Base-by-base conservation (phyloP, 1,140 invertebrate genomes). In the Phenacoccus solenopsis region DNA sequence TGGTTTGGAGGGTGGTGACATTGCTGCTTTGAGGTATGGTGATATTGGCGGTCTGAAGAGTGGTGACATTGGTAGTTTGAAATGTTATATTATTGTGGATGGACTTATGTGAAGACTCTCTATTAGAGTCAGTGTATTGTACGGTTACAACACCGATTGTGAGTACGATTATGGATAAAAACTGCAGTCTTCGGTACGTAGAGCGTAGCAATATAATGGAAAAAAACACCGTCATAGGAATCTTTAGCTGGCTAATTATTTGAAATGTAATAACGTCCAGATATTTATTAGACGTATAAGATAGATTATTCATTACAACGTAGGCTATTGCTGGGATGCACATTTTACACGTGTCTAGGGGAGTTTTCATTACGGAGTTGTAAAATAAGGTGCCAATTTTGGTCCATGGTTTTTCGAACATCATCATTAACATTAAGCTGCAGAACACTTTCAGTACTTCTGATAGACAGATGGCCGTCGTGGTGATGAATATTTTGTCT, bases 241-340 rank as follows among this genome's bases (percentile, higher is more conserved):
- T 64, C 16, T 64, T 64, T 3, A 64, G 10, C 20, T 64, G 59
- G 59, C 25, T 20, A 9, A 64, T 27, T 64, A 64, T 24, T 16
- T 64, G 59, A 16, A 64, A 64, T 24, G 59, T 64, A 16, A 64
- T 64, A 4, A 64, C 59, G 25, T 64, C 59, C 59, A 64, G 22
- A 3, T 64, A 4, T 24, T 9, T 3, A 27, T 16, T 16, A 22
- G 59, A 64, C 1, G 25, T 22, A 22, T 64, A 64, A 7, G 21
- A 24, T 9, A 64, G 59, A 64, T 64, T 64, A 27, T 24, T 64
- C 59, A 64, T 64, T 9, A 64, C 16, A 27, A 64, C 59, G 25
- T 64, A 64, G 10, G 59, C 22, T 25, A 64, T 24, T 4, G 59
- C 59, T 20, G 59, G 59, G 2, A 64, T 64, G 3, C 10, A 3